Evolutionary conservation across 92 coral and sea anemone species (phyloP).

Genomic region (Isaurus tuberculatus): DNA sequence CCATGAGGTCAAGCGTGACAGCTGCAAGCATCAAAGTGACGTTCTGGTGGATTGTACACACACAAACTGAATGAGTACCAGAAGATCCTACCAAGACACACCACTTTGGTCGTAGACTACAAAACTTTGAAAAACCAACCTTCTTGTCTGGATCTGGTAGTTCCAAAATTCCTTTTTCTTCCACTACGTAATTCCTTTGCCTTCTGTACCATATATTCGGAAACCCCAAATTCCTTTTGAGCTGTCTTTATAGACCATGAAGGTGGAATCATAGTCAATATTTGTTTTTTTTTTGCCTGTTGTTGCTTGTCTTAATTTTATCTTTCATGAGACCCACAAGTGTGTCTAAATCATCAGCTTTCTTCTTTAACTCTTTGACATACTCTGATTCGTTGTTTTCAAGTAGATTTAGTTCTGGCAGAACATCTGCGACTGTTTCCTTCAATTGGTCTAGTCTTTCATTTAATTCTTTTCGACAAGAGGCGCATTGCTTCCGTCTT

Average conservation of each 20-base stretch:
- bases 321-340: constrained; percentile 37
- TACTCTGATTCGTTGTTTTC: too few relatives aligned
- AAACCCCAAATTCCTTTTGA: constrained; percentile 35
- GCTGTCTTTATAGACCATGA: constrained; percentile 43
- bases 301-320: constrained; percentile 22
- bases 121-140: constrained; percentile 33
- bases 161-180: constrained; percentile 37
- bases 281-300: constrained; percentile 39
- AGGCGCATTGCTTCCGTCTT: constrained; percentile 46
- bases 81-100: constrained; percentile 14
- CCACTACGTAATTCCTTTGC: constrained; percentile 48
- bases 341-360: constrained; percentile 30
- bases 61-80: constrained; percentile 23
- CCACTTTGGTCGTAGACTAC: constrained; percentile 33
- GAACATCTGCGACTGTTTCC: constrained; percentile 25
- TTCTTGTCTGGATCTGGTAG: constrained; percentile 35
- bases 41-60: constrained; percentile 33
- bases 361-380: constrained; percentile 25
- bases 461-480: constrained; percentile 47
- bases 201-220: constrained; percentile 41
- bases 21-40: constrained; percentile 4
- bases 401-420: too few relatives aligned
- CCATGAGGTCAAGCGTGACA: constrained; percentile 9
- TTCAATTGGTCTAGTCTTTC: neutral
- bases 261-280: constrained; percentile 43